Base-by-base conservation (phyloP, 2,888 invertebrate species). In the Loripinus fragilis region DNA sequence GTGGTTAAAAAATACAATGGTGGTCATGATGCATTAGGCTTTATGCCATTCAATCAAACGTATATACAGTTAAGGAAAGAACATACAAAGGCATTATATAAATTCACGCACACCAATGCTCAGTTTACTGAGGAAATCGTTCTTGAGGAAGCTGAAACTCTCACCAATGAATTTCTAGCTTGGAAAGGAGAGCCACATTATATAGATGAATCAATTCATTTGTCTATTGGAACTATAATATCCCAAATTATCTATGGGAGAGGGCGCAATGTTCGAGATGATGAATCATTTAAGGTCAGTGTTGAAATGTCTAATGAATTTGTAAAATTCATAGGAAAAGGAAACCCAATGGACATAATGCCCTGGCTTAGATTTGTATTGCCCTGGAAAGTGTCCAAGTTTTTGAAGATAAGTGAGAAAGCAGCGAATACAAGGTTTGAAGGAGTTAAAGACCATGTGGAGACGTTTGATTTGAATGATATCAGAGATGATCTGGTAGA, bases 271-370 rank as follows among this genome's bases (percentile, higher is more conserved):
- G 71, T 81, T 23, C 64, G 78, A 35, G 76, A 76, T 75, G 30
- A 33, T 28, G 20, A 20, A 2, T 5, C 12, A 23, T 52, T 52
- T 23, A 23, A 60, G 17, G 1, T 10, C 1, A 15, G 3, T 17
- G 5, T 60, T 3, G 33, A 7, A 33, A 1, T 17, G 2, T 8
- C 33, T 1, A 33, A 60, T 25, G 60, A 60, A 23, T 10, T 33
- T 33, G 17, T 20, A 23, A 55, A 81, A 15, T 86, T 85, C 55
- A 28, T 76, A 2, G 70, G 60, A 30, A 76, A 74, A 28, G 86
- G 86, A 5, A 87, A 80, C 68, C 78, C 82, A 0, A 71, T 86
- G 0, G 86, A 87, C 50, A 76, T 85, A 12, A 80, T 87, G 79
- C 86, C 87, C 1, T 87, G 83, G 85, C 67, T 83, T 45, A 64